Conservation (phyloP, 2,888 invertebrate species). For the Eristalinus sepulchralis region DNA sequence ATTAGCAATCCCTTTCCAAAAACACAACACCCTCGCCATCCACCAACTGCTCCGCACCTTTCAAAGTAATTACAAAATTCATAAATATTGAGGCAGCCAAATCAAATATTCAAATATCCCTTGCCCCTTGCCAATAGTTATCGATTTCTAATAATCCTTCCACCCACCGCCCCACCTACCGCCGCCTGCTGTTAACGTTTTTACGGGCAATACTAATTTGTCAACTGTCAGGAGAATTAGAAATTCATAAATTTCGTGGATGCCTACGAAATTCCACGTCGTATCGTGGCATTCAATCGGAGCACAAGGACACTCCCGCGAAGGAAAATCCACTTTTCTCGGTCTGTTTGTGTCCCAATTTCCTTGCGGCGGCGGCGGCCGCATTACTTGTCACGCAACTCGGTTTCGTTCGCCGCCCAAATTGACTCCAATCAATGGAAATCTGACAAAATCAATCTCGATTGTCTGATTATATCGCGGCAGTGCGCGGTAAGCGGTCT, state of each 20-base stretch:
- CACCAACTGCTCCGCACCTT: constrained; percentile 50
- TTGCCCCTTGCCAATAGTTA: constrained; percentile 21
- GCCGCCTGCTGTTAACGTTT: neutral
- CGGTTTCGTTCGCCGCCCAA: constrained; percentile 64
- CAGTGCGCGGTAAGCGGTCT: constrained; percentile 24
- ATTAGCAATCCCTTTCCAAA: constrained; percentile 56
- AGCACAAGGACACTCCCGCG: neutral
- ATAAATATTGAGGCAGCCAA: constrained; percentile 62
- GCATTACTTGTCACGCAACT: constrained; percentile 66
- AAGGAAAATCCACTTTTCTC: neutral
- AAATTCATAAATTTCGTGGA: constrained; percentile 48
- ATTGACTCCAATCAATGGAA: constrained; percentile 70
- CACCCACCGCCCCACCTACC: neutral
- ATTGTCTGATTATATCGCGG: constrained; percentile 59
- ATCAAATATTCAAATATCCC: constrained; percentile 67
- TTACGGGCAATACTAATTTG: constrained; percentile 56
- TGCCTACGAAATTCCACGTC: neutral
- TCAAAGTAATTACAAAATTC: constrained; percentile 68
- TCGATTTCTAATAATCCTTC: constrained; percentile 56
- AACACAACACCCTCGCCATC: too few species aligned
- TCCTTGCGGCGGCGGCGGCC: neutral
- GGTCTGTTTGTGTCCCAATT: constrained; percentile 23
- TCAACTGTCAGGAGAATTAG: constrained; percentile 65
- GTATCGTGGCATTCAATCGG: constrained; percentile 44
- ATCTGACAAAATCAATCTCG: constrained; percentile 68